Evolutionary conservation across 2,113 vertebrate species (phyloP), one percentile per base, ranked within the genome.

Genomic region (Grammomys surdaster): DNA sequence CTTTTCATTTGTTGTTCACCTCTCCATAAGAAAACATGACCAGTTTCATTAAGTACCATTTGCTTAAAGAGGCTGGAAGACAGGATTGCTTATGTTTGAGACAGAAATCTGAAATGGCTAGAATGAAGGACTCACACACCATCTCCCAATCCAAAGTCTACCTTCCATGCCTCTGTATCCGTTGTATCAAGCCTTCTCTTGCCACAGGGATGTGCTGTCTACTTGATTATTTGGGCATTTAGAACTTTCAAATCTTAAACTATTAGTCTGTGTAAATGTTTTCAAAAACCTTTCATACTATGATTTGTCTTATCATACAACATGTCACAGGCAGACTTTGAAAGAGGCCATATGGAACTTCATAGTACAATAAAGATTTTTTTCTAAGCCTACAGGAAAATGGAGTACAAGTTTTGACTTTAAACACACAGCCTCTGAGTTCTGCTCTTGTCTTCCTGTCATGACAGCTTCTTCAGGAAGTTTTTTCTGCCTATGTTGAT

Each of bases 41-140:
- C 24, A 67, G 72, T 92, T 96, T 97, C 54, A 95, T 95, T 92
- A 82, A 1, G 0, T 91, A 88, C 89, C 73, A 95, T 95, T 97
- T 95, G n/a, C 90, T 89, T 92, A 67, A 26, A 91, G 12, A 87
- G 91, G 89, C 69, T 94, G 69, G 51, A 40, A 95, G 67, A 72
- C 28, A 88, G 70, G 10, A 43, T 95, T 97, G 87, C 92, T 93
- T 96, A 80, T 48, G 80, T 95, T 93, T 95, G 56, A 72, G 89
- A 96, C 81, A 94, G 73, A 22, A 89, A 13, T 56, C 81, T 87
- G 85, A 77, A 70, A 10, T 54, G 7, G 26, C 70, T 76, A 88
- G 31, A 90, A 54, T 91, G 69, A 94, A 86, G 43, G 63, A 82
- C 33, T 93, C 51, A 69, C 51, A 22, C 14, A 28, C 33, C 48